phyloP scores from a whole-genome alignment of 2,797 vertebrate genomes.

The Lophius americanus region DNA sequence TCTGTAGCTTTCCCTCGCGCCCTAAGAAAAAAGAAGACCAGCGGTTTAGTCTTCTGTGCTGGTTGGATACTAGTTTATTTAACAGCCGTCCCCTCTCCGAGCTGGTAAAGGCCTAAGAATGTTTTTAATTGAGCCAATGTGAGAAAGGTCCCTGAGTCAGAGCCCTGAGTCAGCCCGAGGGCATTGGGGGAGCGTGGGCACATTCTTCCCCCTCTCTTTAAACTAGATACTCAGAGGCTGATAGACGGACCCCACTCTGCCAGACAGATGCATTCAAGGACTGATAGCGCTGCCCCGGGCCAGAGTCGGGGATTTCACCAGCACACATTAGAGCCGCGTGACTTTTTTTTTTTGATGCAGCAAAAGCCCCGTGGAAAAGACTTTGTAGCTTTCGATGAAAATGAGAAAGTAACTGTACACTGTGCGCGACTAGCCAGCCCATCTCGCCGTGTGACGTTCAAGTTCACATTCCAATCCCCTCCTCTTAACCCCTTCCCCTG shows the following conservation, averaged over 20 bases:
- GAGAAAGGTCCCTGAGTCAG: slow-evolving; percentile 43
- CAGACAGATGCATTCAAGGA: slow-evolving; percentile 54
- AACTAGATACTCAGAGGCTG: slow-evolving; percentile 64
- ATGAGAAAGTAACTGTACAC: not conserved
- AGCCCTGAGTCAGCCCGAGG: slow-evolving; percentile 54
- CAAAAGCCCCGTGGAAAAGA: not conserved
- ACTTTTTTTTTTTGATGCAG: slow-evolving; percentile 32
- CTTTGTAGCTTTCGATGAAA: not conserved
- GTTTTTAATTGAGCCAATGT: slow-evolving; percentile 68
- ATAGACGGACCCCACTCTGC: slow-evolving; percentile 60
- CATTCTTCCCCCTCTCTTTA: slow-evolving; percentile 66
- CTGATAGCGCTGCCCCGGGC: slow-evolving; percentile 58
- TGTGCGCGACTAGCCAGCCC: not conserved
- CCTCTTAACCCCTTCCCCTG: slow-evolving; percentile 36
- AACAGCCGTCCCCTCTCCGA: slow-evolving; percentile 23
- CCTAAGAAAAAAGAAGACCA: no score
- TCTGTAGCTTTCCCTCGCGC: no score
- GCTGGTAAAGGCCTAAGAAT: slow-evolving; percentile 44
- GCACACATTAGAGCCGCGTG: slow-evolving; percentile 23
- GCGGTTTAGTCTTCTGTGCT: not conserved
- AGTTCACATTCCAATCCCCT: slow-evolving; percentile 31
- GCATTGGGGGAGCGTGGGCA: slow-evolving; percentile 54
- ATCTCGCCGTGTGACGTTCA: not conserved
- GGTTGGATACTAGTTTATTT: slow-evolving; percentile 29
- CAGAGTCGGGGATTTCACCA: slow-evolving; percentile 61